Evolutionary conservation across 2,113 vertebrate genomes (phyloP), one percentile per base, ranked within the genome.

Genomic region (Gallinago paraguaiae): DNA sequence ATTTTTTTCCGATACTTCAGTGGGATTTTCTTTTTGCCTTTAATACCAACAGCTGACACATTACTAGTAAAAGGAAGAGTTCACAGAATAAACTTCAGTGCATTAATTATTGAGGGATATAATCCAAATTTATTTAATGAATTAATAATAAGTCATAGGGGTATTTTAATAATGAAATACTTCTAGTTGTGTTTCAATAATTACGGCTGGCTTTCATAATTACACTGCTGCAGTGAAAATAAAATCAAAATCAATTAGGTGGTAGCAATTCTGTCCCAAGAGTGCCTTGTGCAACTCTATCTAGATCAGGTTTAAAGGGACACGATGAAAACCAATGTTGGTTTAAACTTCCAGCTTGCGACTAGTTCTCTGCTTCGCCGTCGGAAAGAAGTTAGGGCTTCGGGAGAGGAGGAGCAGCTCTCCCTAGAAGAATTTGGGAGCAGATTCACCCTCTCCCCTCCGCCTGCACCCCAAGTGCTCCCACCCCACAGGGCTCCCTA

Each of bases 101-200:
- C 96, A 98, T 99, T 98, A 99, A 99, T 98, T 98, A 99, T 98
- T 98, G 98, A 99, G 97, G 90, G 95, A 93, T 68, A 97, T 97
- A 97, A 98, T 96, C 98, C 97, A 98, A 98, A 98, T 98, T 98
- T 98, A 98, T 98, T 98, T 98, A 98, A 99, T 99, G 98, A 98
- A 99, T 99, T 98, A 99, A 98, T 98, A 99, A 98, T 97, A 98
- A 97, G 98, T 98, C 98, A 82, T 97, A 95, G 98, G 98, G 98
- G 97, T 98, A 98, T 98, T 99, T 98, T 98, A 99, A 98, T 98
- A 99, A 99, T 98, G 98, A 98, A 98, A 98, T 98, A 98, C 98
- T 98, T 98, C 98, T 98, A 98, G 97, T 98, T 97, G 97, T 98
- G 97, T 98, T 99, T 98, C 98, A 98, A 98, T 99, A 98, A 98